Percentiles rank a stretch among this genome's conserved stretches.
These are phyloP conservation scores for Troilus luridus DNA, from an alignment of 2,888 invertebrate species.

Conservation along the genomic window DNA sequence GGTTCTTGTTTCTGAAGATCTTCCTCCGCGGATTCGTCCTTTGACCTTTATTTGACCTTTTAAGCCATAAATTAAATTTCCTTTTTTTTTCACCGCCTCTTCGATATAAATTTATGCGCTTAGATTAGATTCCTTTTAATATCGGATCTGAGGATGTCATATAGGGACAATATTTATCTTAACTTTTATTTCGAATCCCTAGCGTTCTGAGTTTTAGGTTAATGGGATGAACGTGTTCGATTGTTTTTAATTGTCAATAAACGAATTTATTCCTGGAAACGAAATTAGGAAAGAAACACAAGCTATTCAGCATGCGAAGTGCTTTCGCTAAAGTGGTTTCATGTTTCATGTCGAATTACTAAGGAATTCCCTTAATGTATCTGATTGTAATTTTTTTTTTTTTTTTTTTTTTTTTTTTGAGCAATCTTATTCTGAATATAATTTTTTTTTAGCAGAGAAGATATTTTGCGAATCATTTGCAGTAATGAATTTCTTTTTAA, in stretches of 20 bases:
- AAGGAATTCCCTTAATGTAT: not conserved
- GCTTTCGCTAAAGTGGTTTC: not conserved
- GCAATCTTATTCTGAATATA: no score
- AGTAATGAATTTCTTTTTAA: no score
- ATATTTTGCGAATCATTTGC: no score
- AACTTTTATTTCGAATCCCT: not conserved
- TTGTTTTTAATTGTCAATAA: not conserved
- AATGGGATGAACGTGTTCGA: not conserved
- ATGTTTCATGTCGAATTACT: no score
- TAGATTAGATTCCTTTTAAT: not conserved
- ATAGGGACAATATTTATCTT: not conserved
- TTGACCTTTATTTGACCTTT: slow-evolving; percentile 13
- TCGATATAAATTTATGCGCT: not conserved
- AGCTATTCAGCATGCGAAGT: not conserved
- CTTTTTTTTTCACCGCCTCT: not conserved
- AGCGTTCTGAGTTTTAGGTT: not conserved
- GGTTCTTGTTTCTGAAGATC: not conserved
- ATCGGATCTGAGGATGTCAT: not conserved
- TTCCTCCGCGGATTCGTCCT: not conserved
- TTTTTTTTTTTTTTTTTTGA: no score
- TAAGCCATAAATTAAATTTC: not conserved
- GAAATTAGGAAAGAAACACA: not conserved
- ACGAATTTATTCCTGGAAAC: not conserved
- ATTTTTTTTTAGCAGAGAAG: no score
- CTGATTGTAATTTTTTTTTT: not conserved